Evolutionary conservation across 2,888 invertebrate genomes (phyloP).

Genomic region (Drosophila kanekoi): DNA sequence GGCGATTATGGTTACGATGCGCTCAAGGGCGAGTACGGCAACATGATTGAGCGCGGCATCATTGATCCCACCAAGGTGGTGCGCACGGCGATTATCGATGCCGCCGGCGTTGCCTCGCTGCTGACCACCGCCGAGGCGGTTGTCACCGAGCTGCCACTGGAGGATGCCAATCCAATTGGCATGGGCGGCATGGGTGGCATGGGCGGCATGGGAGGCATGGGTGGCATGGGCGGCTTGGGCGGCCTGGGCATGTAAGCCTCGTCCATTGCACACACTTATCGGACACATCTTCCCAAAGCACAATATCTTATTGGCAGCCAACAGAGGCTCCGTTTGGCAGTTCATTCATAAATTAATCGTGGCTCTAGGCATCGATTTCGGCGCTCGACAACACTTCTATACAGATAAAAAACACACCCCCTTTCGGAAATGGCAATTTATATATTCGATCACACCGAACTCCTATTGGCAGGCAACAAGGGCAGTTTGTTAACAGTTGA

Average conservation of each 20-base stretch:
- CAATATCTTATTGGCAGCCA: background rate
- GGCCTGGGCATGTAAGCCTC: slow-evolving; percentile 41
- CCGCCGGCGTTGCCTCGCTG: slow-evolving; percentile 97
- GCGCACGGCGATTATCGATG: slow-evolving; percentile 96
- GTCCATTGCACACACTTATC: background rate
- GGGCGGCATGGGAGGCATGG: slow-evolving; percentile 56
- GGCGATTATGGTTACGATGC: slow-evolving; percentile 96
- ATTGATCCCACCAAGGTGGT: slow-evolving; percentile 98
- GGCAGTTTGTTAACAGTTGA: background rate
- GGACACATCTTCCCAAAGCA: background rate
- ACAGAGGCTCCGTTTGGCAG: background rate
- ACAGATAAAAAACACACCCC: background rate
- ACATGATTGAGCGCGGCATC: slow-evolving; percentile 97
- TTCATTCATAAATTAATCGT: background rate
- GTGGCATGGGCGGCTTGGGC: slow-evolving; percentile 63
- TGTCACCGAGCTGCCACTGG: slow-evolving; percentile 96
- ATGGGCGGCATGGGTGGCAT: slow-evolving; percentile 66
- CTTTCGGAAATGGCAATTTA: background rate
- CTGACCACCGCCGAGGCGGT: slow-evolving; percentile 98
- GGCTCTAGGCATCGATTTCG: background rate
- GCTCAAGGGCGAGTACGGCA: slow-evolving; percentile 94
- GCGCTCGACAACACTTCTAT: background rate
- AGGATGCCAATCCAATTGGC: slow-evolving; percentile 87
- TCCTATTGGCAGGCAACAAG: slow-evolving; percentile 8
- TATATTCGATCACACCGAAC: background rate